Evolutionary conservation across 2,888 invertebrate species (phyloP).

Genomic region (Lochmaea capreae): DNA sequence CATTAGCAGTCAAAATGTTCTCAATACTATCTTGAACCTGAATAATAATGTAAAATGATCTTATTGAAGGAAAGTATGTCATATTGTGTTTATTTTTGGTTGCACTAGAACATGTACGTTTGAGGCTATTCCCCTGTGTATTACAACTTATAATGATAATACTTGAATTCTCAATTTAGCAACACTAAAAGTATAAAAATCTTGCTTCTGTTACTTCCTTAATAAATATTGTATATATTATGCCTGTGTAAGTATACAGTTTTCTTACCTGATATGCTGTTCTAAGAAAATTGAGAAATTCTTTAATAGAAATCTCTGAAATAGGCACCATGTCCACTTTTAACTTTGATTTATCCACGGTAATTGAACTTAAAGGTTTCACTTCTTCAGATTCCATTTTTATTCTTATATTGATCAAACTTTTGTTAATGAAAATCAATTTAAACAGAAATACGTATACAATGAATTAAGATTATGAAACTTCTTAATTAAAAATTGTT

Average conservation of each 20-base stretch:
- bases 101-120: too few relatives aligned
- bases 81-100: too few relatives aligned
- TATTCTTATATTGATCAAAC: slow-evolving; percentile 40
- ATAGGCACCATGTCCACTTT: slow-evolving; percentile 5
- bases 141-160: background rate
- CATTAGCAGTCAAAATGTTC: slow-evolving; percentile 64
- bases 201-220: too few relatives aligned
- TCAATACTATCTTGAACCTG: slow-evolving; percentile 66
- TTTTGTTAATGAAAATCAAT: slow-evolving; percentile 13
- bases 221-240: too few relatives aligned
- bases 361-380: slow-evolving; percentile 9
- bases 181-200: too few relatives aligned
- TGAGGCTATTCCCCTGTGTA: background rate
- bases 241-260: background rate
- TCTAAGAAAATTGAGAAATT: slow-evolving; percentile 79
- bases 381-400: slow-evolving; percentile 38
- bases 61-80: background rate
- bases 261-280: slow-evolving; percentile 75
- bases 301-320: slow-evolving; percentile 75
- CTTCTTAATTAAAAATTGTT: background rate
- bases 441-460: background rate
- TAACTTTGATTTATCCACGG: slow-evolving; percentile 1
- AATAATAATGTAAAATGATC: slow-evolving; percentile 14
- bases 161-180: too few relatives aligned
- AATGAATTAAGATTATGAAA: slow-evolving; percentile 3